Evolutionary conservation across 2,113 vertebrate genomes (phyloP), one percentile per base, ranked within the genome.

Genomic region (Melierax canorus): DNA sequence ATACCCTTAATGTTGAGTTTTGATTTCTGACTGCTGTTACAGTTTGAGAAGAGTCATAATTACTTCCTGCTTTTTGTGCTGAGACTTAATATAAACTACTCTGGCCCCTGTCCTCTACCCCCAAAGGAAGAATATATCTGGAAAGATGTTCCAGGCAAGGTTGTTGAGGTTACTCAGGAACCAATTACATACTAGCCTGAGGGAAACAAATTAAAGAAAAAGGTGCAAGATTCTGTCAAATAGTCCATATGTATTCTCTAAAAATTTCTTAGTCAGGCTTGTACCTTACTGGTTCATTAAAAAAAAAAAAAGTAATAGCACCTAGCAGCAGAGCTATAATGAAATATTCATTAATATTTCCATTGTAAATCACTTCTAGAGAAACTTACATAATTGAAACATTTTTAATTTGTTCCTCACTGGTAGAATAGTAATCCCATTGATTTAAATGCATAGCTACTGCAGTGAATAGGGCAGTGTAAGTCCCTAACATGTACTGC

Each of bases 301-400:
- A 95, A 91, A 95, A 91, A 82, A 77, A 68, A 67, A 80, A 62
- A 17, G 20, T 46, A 80, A n/a, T 75, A 56, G 24, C 51, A 87
- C 36, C 81, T 91, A 75, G 73, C 19, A 94, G 48, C 90, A 81
- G 16, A 85, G 41, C n/a, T 82, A 9, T 82, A 94, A 90, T 91
- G 66, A 97, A 95, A 87, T 92, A 94, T 81, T 92, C 64, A 90
- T 92, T 91, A 87, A 51, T 92, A 90, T 92, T 96, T 91, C 51
- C 30, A 45, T 41, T 88, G 58, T 87, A 91, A 94, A 88, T 91
- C 69, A 72, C 27, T 79, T 71, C 34, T 85, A 86, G 84, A 89
- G 23, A 90, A 95, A 72, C 36, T 69, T 55, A n/a, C 5, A 23
- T 60, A 91, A 91, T 51, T 89, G 48, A 78, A 91, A 75, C 15